These are phyloP conservation scores for Drosophila eugracilis DNA, from an alignment of 1,140 invertebrate species.

Conservation along the genomic window DNA sequence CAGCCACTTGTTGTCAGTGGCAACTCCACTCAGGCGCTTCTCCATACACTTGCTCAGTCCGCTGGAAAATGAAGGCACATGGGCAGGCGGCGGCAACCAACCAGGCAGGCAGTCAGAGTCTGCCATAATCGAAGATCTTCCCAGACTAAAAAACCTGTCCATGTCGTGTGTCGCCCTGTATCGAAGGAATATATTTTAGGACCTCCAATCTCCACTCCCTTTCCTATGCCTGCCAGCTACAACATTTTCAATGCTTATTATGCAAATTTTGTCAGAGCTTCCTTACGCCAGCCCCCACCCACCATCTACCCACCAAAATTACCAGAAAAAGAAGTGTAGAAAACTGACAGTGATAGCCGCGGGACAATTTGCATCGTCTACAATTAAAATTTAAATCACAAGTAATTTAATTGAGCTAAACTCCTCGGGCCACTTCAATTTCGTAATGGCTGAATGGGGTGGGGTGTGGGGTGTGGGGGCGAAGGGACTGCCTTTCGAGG, in stretches of 20 bases:
- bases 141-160: constrained; percentile 66
- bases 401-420: constrained; percentile 81
- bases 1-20: constrained; percentile 81
- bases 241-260: constrained; percentile 72
- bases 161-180: constrained; percentile 65
- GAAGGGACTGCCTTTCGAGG: constrained; percentile 32
- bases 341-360: constrained; percentile 66
- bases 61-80: constrained; percentile 76
- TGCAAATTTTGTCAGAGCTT: constrained; percentile 64
- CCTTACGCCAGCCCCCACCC: background rate
- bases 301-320: background rate
- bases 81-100: constrained; percentile 37
- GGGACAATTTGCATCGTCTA: constrained; percentile 63
- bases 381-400: constrained; percentile 83
- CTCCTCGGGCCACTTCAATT: constrained; percentile 55
- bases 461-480: no score
- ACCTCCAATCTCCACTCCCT: constrained; percentile 12
- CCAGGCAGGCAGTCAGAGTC: constrained; percentile 27
- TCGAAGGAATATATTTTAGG: constrained; percentile 30
- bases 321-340: constrained; percentile 34
- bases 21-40: constrained; percentile 48
- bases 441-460: constrained; percentile 32
- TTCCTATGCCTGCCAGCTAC: constrained; percentile 20
- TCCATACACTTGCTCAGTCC: constrained; percentile 57
- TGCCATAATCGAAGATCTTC: constrained; percentile 75